phyloP scores from a whole-genome alignment of 2,113 vertebrate species.

The Haemorhous mexicanus region DNA sequence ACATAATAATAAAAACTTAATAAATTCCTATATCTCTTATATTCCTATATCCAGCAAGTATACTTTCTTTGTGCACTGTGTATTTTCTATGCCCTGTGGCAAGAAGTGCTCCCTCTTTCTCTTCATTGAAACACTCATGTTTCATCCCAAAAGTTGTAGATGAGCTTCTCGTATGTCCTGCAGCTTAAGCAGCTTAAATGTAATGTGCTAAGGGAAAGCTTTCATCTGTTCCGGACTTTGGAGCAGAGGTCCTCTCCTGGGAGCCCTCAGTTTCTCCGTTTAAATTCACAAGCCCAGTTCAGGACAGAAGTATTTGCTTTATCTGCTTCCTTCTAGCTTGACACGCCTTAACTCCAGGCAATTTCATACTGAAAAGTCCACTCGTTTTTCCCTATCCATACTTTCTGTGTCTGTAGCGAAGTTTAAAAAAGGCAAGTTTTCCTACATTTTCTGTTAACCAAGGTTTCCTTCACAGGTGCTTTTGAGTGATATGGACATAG shows the following conservation, averaged over 20 bases:
- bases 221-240: neutral
- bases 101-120: neutral
- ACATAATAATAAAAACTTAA: too few relatives aligned
- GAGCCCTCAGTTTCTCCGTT: neutral
- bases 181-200: neutral
- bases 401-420: neutral
- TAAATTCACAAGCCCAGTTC: neutral
- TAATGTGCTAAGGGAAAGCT: neutral
- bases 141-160: neutral
- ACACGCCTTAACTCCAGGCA: neutral
- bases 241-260: neutral
- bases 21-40: neutral
- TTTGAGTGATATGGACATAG: slow-evolving; percentile 85
- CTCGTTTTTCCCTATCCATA: neutral
- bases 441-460: neutral
- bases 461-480: slow-evolving; percentile 57
- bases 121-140: neutral
- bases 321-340: neutral
- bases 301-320: neutral
- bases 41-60: neutral
- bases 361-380: neutral
- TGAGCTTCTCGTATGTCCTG: neutral
- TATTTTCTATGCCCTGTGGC: neutral
- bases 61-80: neutral
- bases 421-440: neutral